These are phyloP conservation scores for Axinella damicornis DNA, from an alignment of 37 sponge, comb jelly and placozoan genomes.

Conservation along the genomic window DNA sequence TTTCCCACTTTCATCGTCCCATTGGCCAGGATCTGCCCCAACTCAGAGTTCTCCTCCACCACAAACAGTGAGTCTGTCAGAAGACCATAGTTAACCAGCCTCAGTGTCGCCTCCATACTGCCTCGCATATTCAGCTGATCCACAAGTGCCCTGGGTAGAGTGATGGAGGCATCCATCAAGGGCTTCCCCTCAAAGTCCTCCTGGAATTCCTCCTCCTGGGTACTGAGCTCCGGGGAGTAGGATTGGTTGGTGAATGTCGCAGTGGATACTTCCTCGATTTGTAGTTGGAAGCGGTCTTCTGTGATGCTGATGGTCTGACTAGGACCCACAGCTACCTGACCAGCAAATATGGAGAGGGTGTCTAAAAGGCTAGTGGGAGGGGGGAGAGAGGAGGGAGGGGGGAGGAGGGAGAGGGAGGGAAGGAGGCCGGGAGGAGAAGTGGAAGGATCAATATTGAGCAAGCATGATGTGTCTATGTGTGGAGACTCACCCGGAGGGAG, in stretches of 20 bases:
- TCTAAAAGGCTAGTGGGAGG: neutral
- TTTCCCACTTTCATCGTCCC: slow-evolving; percentile 2
- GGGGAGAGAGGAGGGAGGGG: too few species aligned
- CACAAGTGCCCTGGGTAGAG: neutral
- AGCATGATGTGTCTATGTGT: too few species aligned
- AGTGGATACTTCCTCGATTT: neutral
- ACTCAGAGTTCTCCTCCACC: neutral
- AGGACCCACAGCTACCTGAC: neutral
- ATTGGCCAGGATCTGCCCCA: too few species aligned
- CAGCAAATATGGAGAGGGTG: neutral
- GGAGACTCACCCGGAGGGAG: neutral
- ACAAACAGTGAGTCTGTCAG: slow-evolving; percentile 15
- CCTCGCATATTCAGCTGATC: neutral
- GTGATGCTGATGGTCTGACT: neutral
- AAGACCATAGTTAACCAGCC: neutral
- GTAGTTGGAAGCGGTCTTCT: slow-evolving; percentile 5
- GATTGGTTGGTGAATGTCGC: neutral
- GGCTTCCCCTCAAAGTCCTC: neutral
- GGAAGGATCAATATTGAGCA: too few species aligned
- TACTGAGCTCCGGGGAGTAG: neutral
- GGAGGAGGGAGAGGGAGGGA: too few species aligned
- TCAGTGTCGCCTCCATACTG: neutral
- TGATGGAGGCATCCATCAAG: neutral
- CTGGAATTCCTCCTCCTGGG: neutral
- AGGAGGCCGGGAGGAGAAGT: neutral